Conservation (phyloP, 1,140 invertebrate species). For the Lanistes nyassanus region DNA sequence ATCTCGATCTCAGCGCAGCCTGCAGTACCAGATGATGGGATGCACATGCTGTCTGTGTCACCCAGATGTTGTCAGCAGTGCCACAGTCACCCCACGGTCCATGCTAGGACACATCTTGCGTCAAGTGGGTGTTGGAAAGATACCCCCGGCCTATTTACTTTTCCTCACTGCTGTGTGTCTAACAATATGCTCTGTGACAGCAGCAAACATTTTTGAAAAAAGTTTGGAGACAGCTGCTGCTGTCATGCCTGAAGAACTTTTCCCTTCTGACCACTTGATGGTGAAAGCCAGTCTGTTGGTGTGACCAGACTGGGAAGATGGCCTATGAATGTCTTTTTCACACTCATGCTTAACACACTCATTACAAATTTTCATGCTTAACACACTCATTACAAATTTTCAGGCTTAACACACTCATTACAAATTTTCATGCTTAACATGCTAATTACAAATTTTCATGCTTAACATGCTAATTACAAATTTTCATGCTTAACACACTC, state of each 20-base stretch:
- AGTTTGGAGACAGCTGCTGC: slow-evolving; percentile 35
- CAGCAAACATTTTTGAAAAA: slow-evolving; percentile 26
- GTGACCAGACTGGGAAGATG: no score
- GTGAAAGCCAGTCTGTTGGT: slow-evolving; percentile 24
- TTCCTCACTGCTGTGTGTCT: slow-evolving; percentile 27
- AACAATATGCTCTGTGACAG: slow-evolving; percentile 18
- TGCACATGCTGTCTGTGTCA: slow-evolving; percentile 52
- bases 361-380: no score
- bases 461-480: no score
- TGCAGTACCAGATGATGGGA: slow-evolving; percentile 38
- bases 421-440: no score
- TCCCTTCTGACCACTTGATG: slow-evolving; percentile 59
- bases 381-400: no score
- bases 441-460: no score
- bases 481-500: no score
- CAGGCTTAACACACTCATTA: no score
- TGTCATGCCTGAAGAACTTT: slow-evolving; percentile 50
- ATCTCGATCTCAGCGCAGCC: slow-evolving; percentile 33
- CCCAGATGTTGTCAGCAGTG: slow-evolving; percentile 32
- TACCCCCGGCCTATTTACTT: slow-evolving; percentile 46
- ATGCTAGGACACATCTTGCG: slow-evolving; percentile 26
- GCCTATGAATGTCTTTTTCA: no score
- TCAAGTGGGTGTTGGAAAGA: slow-evolving; percentile 37
- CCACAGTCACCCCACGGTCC: slow-evolving; percentile 18
- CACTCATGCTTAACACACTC: no score